phyloP scores from a whole-genome alignment of 1,140 invertebrate genomes.

The Tetramorium parvispinum region DNA sequence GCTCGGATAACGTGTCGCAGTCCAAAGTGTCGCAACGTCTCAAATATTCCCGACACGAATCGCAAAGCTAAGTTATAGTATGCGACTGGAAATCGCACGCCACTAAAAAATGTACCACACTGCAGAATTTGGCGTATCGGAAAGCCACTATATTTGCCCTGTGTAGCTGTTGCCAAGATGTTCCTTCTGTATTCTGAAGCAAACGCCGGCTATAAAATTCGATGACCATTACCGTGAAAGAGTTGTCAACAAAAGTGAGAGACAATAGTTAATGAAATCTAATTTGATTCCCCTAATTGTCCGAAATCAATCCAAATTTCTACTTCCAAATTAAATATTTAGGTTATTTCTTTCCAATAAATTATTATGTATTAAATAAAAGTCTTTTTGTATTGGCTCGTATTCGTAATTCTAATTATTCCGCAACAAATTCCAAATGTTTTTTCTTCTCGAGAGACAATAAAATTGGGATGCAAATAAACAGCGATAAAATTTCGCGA shows the following conservation, averaged over 20 bases:
- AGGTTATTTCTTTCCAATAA: neutral
- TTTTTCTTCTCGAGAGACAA: neutral
- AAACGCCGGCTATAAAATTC: neutral
- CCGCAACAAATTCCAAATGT: neutral
- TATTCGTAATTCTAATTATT: neutral
- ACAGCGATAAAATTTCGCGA: neutral
- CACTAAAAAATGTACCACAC: neutral
- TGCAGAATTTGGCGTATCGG: neutral
- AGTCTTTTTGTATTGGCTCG: neutral
- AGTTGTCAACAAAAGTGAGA: neutral
- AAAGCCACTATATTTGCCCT: neutral
- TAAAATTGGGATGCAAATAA: neutral
- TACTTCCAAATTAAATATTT: neutral
- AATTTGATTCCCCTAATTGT: neutral
- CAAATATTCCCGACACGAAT: constrained; percentile 3
- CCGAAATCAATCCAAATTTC: neutral
- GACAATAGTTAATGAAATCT: neutral
- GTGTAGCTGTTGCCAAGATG: neutral
- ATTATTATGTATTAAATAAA: neutral
- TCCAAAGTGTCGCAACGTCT: neutral
- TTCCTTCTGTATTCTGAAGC: neutral
- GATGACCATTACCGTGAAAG: neutral
- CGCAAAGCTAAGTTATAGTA: neutral
- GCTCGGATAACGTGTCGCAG: neutral
- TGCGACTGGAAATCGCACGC: neutral